phyloP scores from a whole-genome alignment of 2,113 vertebrate species.

The Glaucidium brasilianum region DNA sequence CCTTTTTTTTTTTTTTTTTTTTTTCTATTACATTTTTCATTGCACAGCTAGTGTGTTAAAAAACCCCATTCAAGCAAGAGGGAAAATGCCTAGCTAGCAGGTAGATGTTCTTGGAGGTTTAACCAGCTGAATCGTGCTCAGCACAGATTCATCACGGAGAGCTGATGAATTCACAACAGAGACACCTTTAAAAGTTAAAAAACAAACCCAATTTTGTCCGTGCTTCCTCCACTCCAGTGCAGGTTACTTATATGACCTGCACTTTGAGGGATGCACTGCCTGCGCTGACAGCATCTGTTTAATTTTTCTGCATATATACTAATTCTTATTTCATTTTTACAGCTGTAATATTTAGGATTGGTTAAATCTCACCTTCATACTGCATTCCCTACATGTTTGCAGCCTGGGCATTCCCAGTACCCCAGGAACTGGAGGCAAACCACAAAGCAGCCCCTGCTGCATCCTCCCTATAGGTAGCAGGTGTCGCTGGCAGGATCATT shows the following conservation, averaged over 20 bases:
- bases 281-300: background rate
- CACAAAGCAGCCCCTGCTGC: background rate
- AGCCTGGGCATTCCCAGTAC: background rate
- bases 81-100: background rate
- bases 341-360: background rate
- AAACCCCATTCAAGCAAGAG: background rate
- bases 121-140: background rate
- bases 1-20: background rate
- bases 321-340: background rate
- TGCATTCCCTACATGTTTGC: background rate
- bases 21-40: fast-evolving
- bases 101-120: background rate
- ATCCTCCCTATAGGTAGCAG: background rate
- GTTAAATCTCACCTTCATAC: background rate
- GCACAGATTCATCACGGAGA: background rate
- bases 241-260: background rate
- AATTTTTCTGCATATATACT: background rate
- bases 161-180: background rate
- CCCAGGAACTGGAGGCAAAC: background rate
- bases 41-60: background rate
- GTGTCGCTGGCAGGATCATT: background rate
- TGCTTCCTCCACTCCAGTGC: background rate
- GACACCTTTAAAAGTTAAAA: background rate
- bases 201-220: background rate
- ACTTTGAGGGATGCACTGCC: background rate